A percentile compares a stretch with the other conserved stretches of the same genome.
Evolutionary conservation across 2,113 vertebrate species (phyloP).

Genomic region (Meles meles): DNA sequence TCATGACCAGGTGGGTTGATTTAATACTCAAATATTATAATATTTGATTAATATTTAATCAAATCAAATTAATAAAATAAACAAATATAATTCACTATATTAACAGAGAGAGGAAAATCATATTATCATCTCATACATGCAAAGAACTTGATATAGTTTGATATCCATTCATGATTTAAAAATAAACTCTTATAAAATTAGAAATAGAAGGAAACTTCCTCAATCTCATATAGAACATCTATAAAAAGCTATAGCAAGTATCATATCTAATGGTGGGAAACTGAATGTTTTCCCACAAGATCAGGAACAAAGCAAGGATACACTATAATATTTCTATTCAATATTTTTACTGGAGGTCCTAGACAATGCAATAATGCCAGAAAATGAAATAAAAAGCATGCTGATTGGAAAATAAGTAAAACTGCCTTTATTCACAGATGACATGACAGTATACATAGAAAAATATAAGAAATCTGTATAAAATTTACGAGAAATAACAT

Average conservation of each 20-base stretch:
- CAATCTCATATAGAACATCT: neutral
- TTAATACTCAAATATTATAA: neutral
- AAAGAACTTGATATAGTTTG: neutral
- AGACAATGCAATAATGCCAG: neutral
- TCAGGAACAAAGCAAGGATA: neutral
- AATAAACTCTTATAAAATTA: neutral
- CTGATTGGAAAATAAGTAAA: neutral
- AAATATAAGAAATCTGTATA: neutral
- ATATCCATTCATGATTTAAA: neutral
- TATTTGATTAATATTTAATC: too few species aligned
- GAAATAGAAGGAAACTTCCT: neutral
- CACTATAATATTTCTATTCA: neutral
- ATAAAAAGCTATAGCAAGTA: neutral
- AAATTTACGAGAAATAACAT: neutral
- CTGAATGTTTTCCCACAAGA: neutral
- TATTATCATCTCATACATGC: neutral
- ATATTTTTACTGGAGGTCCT: neutral
- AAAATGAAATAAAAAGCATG: neutral
- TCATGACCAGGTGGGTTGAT: neutral
- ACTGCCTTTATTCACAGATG: neutral
- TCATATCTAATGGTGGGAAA: neutral
- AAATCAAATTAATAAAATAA: too few species aligned
- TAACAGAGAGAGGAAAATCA: neutral
- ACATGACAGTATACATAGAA: neutral
- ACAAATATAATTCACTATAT: neutral